Base-by-base conservation (phyloP, 2,113 vertebrate species). In the Nyctibius bracteatus region DNA sequence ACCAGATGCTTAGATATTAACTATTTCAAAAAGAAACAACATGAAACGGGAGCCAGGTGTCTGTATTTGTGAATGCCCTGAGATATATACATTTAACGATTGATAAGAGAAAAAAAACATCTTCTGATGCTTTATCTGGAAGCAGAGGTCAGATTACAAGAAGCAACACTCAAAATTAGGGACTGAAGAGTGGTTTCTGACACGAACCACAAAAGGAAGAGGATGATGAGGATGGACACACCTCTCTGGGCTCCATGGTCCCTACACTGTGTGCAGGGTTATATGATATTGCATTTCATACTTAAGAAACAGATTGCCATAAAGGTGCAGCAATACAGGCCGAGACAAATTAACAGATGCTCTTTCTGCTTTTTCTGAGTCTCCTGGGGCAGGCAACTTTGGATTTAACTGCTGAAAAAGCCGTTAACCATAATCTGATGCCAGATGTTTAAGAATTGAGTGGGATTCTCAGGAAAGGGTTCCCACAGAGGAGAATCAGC, bases 391-490 rank as follows among this genome's bases (percentile, higher is more conserved):
- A 68, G 57, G 28, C 41, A 89, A 54, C 41, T 62, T 91, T 27
- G 54, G 54, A 79, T 85, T 68, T 79, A 82, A 66, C 66, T 70
- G 61, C 74, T 80, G 57, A 91, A 91, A 91, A 92, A 4, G n/a
- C 62, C 82, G 52, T 80, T 95, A 90, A 72, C 66, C 30, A 20
- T 68, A 39, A 87, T 57, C 84, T 93, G 49, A 49, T 25, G 43
- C 89, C 95, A 96, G 84, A 85, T 87, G 84, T 81, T 90, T 62
- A 58, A 68, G 63, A 75, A 62, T 3, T 7, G 23, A 83, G 75
- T 17, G 28, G 67, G 43, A 86, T 88, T 77, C 58, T 80, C 49
- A 58, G 31, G 37, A 80, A 82, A 66, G 33, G 10, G 6, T 10
- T 90, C 51, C 49, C 16, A 11, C 1, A 14, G 63, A 86, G 54